Base-by-base conservation (phyloP, 2,797 vertebrate genomes). In the Pipistrellus pygmaeus region DNA sequence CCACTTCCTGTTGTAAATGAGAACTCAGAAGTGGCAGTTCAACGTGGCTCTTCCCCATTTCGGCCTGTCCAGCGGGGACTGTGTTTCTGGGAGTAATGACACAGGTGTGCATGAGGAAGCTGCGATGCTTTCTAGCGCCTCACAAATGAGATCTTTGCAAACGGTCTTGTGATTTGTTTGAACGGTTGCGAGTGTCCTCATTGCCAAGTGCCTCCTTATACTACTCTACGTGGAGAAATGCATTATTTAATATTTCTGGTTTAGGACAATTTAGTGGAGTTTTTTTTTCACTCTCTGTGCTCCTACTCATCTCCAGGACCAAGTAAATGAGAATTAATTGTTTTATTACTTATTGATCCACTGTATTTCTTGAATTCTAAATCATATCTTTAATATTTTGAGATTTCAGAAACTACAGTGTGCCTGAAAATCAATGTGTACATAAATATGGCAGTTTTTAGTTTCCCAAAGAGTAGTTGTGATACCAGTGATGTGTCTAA, bases 301-400 rank as follows among this genome's bases (percentile, higher is more conserved):
- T 17, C 48, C 21, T 80, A 15, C 2, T 77, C 35, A 51, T 69
- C 72, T 93, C 32, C 81, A 92, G 89, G 95, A 80, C 25, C 7
- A 94, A 95, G 21, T 60, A 80, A 73, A 53, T 15, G 66, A 51
- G 15, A 87, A 14, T 68, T 93, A 76, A 48, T 13, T 18, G 23
- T 86, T 90, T 85, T 94, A 57, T 88, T 87, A 27, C 18, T 51
- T 57, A 57, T 46, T 72, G 11, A 85, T 23, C 3, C 12, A 86
- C 6, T 71, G 3, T 69, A 64, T 30, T 75, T 82, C 44, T 90
- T 76, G 17, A 68, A 85, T 72, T 71, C 51, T 30, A 87, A 91
- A 41, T 77, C 68, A 62, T 2, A 23, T 68, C 25, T 90, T 72
- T 90, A 27, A 44, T 38, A 90, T 88, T 55, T 90, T 95, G 87